Percentiles rank a stretch among this genome's conserved stretches.
These are phyloP conservation scores for Drosophila robusta DNA, from an alignment of 2,888 invertebrate species.

Conservation along the genomic window DNA sequence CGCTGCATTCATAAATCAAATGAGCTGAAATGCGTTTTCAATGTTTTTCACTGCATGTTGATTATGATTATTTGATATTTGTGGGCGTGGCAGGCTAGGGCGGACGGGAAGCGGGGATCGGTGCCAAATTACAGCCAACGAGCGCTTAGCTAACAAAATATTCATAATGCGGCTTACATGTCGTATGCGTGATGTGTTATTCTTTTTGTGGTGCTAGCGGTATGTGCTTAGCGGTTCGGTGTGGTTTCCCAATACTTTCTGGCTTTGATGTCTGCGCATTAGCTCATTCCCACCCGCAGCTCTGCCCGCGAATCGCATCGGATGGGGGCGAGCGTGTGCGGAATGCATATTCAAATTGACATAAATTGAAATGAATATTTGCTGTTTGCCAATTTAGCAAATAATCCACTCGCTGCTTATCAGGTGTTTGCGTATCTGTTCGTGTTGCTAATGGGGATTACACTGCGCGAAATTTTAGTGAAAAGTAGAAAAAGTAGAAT, in stretches of 20 bases:
- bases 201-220: slow-evolving; percentile 62
- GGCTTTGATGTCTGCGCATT: slow-evolving; percentile 59
- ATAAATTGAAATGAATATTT: slow-evolving; percentile 66
- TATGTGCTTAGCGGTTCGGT: slow-evolving; percentile 58
- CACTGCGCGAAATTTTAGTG: not conserved
- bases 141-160: slow-evolving; percentile 69
- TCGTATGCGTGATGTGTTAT: slow-evolving; percentile 73
- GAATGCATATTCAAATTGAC: slow-evolving; percentile 47
- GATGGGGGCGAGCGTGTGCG: slow-evolving; percentile 1
- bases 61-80: slow-evolving; percentile 69
- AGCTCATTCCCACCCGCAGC: slow-evolving; percentile 14
- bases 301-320: not conserved
- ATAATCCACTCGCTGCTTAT: slow-evolving; percentile 35
- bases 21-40: slow-evolving; percentile 75
- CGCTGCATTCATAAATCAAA: slow-evolving; percentile 73
- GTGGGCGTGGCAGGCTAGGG: slow-evolving; percentile 7
- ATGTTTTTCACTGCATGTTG: slow-evolving; percentile 68
- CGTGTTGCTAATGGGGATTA: not conserved
- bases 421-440: not conserved
- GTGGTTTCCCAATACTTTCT: slow-evolving; percentile 26
- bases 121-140: slow-evolving; percentile 14
- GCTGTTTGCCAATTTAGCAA: slow-evolving; percentile 54
- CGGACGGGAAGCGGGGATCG: too few relatives aligned
- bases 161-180: slow-evolving; percentile 78
- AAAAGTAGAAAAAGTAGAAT: not conserved